Evolutionary conservation across 1,140 invertebrate species (phyloP).

Genomic region (Hycleus phaleratus): DNA sequence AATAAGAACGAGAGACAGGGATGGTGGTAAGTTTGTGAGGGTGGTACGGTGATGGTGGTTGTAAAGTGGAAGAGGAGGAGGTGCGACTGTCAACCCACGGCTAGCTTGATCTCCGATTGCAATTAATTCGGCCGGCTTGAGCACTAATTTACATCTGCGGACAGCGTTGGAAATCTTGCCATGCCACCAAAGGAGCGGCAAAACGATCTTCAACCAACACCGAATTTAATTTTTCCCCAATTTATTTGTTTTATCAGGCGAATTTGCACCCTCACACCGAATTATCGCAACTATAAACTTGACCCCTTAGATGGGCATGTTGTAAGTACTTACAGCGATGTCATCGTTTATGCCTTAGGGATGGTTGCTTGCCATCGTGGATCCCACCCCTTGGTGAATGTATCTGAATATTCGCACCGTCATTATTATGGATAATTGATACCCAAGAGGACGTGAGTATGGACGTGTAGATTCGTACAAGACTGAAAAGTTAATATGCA

Average conservation of each 20-base stretch:
- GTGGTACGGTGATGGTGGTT: slow-evolving; percentile 7
- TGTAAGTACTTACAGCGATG: not conserved
- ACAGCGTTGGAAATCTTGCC: slow-evolving; percentile 26
- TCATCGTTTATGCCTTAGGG: slow-evolving; percentile 5
- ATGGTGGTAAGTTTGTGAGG: not conserved
- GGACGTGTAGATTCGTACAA: not conserved
- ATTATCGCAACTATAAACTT: slow-evolving; percentile 20
- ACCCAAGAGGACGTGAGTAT: slow-evolving; percentile 4
- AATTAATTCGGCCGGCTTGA: slow-evolving; percentile 39
- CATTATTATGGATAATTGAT: slow-evolving; percentile 18
- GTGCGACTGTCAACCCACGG: slow-evolving; percentile 25
- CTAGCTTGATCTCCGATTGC: slow-evolving; percentile 37
- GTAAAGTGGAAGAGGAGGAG: slow-evolving; percentile 14
- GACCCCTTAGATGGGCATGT: not conserved
- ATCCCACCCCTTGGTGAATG: slow-evolving; percentile 19
- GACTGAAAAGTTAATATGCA: slow-evolving; percentile 8
- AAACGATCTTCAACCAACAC: not conserved
- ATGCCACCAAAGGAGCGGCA: slow-evolving; percentile 10
- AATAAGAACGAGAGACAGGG: too few species aligned
- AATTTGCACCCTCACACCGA: slow-evolving; percentile 20
- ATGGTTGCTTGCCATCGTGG: slow-evolving; percentile 19
- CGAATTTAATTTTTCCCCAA: too few species aligned
- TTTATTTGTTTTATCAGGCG: not conserved
- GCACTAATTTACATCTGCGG: slow-evolving; percentile 41
- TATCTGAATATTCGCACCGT: slow-evolving; percentile 16